Evolutionary conservation across 1,140 invertebrate species (phyloP), one percentile per base, ranked within the genome.

Genomic region (Delia radicum): DNA sequence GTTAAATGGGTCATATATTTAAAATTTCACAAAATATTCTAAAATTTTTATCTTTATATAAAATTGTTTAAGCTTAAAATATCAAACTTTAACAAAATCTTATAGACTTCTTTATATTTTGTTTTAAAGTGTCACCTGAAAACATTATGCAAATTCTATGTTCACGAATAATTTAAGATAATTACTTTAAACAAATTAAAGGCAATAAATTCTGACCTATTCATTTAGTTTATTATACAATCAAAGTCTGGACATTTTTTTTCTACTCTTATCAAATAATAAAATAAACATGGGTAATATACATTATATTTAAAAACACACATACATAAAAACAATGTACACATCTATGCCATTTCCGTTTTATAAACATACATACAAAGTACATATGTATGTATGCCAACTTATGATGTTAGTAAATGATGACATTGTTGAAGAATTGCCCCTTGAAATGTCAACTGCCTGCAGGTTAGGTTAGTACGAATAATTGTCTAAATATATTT

Each of bases 401-500:
- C 21, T 10, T 69, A 31, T 69, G 65, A 69, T 21, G 65, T 33
- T 69, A 69, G 65, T 69, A 69, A 69, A 69, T 69, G 65, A 69
- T 69, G 65, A 69, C 65, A 69, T 69, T 69, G 65, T 69, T 69
- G 65, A 69, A 69, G 65, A 69, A 69, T 69, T 69, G 65, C 65
- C 65, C 65, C 65, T 69, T 69, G 65, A 69, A 69, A 69, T 69
- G 65, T 69, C 65, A 69, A 69, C 29, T 69, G 65, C 65, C 65
- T 69, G 65, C 65, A 67, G 63, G 63, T 67, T 67, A 67, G 63
- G 27, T 33, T 69, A 33, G 65, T 55, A 55, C 48, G 48, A 55
- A 33, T 69, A 69, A 69, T 69, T 69, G 29, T 69, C 33, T 29
- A 33, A 69, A 69, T 69, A 55, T 55, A 55, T 55, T 55, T 55